Conservation (phyloP, 2,113 vertebrate species). For the Triplophysa siluroides region DNA sequence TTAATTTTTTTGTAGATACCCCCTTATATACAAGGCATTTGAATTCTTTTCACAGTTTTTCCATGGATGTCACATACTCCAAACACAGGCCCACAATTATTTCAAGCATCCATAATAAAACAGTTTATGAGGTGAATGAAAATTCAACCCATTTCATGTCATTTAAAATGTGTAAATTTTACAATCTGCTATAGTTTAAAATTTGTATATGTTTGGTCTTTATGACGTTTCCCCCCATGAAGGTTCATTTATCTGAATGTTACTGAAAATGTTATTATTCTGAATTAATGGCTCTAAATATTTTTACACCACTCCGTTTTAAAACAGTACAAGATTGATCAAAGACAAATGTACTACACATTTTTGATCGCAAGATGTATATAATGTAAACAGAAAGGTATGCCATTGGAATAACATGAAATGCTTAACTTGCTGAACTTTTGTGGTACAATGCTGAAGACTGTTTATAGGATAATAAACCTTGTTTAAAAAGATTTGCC, state of each 20-base stretch:
- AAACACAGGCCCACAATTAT: neutral
- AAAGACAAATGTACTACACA: constrained; percentile 26
- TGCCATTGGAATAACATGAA: constrained; percentile 66
- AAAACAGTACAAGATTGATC: constrained; percentile 20
- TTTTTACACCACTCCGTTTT: constrained; percentile 30
- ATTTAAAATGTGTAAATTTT: too few species aligned
- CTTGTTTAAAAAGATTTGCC: constrained; percentile 66
- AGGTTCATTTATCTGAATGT: constrained; percentile 44
- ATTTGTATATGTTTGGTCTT: constrained; percentile 16
- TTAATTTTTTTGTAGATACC: neutral
- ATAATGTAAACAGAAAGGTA: constrained; percentile 79
- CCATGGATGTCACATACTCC: constrained; percentile 14
- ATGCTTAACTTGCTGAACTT: constrained; percentile 71
- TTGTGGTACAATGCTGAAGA: constrained; percentile 74
- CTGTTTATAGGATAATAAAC: constrained; percentile 86
- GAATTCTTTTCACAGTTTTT: constrained; percentile 10
- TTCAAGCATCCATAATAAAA: neutral
- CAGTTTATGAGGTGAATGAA: neutral
- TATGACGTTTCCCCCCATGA: constrained; percentile 34
- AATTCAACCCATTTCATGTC: too few species aligned
- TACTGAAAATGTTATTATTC: constrained; percentile 13
- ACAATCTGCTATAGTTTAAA: constrained; percentile 3
- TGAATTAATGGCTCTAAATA: constrained; percentile 8
- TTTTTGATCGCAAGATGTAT: constrained; percentile 77
- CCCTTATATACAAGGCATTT: constrained; percentile 18